A percentile compares a stretch with the other conserved stretches of the same genome.
phyloP scores from a whole-genome alignment of 2,888 invertebrate species.

The Hipparchia sbordonii region DNA sequence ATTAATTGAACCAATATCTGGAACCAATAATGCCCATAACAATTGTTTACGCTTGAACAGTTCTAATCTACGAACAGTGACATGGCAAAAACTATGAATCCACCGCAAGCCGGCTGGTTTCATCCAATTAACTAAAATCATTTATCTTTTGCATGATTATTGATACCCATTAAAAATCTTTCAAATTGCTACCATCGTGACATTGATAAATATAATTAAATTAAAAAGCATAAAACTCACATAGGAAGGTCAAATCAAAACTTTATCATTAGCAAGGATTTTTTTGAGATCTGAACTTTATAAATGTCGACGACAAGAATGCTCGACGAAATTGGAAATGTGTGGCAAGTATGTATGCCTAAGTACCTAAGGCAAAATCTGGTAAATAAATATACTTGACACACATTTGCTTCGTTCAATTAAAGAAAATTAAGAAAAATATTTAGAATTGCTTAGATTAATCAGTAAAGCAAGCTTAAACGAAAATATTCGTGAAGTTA shows the following conservation, averaged over 20 bases:
- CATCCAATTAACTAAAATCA: slow-evolving; percentile 74
- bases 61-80: slow-evolving; percentile 75
- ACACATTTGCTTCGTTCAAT: no score
- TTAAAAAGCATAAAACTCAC: slow-evolving; percentile 50
- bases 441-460: no score
- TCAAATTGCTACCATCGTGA: slow-evolving; percentile 23
- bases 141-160: slow-evolving; percentile 72
- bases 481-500: no score
- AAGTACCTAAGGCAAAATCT: no score
- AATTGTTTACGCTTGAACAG: slow-evolving; percentile 70
- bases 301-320: no score
- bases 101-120: slow-evolving; percentile 60
- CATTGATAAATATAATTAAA: slow-evolving; percentile 31
- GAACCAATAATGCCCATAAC: slow-evolving; percentile 64
- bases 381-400: no score
- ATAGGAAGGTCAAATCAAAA: background rate
- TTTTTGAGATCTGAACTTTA: background rate
- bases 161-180: slow-evolving; percentile 27
- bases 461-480: no score
- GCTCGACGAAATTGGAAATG: no score
- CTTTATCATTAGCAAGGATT: background rate
- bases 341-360: no score
- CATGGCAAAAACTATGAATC: slow-evolving; percentile 63
- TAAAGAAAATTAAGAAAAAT: no score
- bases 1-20: slow-evolving; percentile 63